Percentiles rank a stretch among this genome's conserved stretches.
These are phyloP conservation scores for Anguilla megastoma DNA, from an alignment of 2,797 vertebrate genomes.

Conservation along the genomic window DNA sequence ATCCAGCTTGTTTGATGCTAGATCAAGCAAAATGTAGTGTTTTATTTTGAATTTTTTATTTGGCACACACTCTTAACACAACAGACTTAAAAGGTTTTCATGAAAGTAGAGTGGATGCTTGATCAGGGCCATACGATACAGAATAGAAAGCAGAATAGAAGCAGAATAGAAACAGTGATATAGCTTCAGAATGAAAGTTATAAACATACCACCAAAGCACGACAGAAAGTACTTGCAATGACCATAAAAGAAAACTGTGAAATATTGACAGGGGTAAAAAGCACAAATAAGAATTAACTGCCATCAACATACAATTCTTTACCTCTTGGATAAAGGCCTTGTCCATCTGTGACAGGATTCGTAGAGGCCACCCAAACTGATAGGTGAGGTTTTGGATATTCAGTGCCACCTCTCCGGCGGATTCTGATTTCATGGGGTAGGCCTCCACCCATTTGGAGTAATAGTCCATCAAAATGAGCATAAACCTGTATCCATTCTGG, in stretches of 20 bases:
- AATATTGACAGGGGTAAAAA: background rate
- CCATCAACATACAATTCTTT: constrained; percentile 1
- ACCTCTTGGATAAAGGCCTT: constrained; percentile 62
- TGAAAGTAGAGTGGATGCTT: background rate
- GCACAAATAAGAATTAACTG: background rate
- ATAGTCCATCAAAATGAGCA: constrained; percentile 64
- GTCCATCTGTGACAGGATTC: constrained; percentile 66
- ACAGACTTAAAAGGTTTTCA: background rate
- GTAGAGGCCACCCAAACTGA: constrained; percentile 65
- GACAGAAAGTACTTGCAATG: constrained; percentile 44
- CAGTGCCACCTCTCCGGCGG: constrained; percentile 49
- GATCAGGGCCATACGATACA: background rate
- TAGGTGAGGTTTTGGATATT: constrained; percentile 54
- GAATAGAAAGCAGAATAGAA: background rate
- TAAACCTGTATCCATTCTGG: constrained; percentile 56
- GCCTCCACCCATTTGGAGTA: constrained; percentile 73
- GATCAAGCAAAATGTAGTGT: background rate
- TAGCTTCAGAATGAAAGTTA: background rate
- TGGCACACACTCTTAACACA: background rate
- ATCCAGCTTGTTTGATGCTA: background rate
- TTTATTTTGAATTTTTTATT: background rate
- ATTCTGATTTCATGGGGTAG: constrained; percentile 56
- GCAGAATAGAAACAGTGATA: background rate
- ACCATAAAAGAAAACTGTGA: constrained; percentile 29
- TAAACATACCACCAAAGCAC: background rate